phyloP scores from a whole-genome alignment of 2,888 invertebrate species.

The Dione juno region DNA sequence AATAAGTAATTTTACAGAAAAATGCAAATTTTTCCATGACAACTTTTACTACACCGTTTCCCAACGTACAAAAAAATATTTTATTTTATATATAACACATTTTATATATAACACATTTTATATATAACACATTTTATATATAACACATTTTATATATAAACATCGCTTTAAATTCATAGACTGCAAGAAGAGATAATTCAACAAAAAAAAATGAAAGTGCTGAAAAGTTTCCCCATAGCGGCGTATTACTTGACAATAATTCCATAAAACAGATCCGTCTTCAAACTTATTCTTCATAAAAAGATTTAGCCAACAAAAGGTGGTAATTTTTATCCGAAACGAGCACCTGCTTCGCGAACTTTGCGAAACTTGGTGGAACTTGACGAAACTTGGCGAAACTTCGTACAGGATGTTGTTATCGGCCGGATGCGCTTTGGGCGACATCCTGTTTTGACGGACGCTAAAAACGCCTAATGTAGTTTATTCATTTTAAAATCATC shows the following conservation, averaged over 20 bases:
- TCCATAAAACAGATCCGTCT: slow-evolving; percentile 55
- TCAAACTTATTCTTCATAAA: slow-evolving; percentile 62
- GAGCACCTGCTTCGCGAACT: slow-evolving; percentile 76
- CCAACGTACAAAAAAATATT: too few relatives aligned
- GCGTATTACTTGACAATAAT: slow-evolving; percentile 46
- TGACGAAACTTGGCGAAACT: slow-evolving; percentile 61
- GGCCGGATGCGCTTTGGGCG: slow-evolving; percentile 83
- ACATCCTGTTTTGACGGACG: slow-evolving; percentile 80
- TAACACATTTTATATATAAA: neutral
- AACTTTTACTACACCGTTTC: too few relatives aligned
- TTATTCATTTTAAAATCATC: slow-evolving; percentile 38
- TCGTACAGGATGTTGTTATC: slow-evolving; percentile 81
- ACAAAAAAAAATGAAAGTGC: slow-evolving; percentile 12
- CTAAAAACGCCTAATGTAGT: slow-evolving; percentile 59
- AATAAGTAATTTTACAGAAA: too few relatives aligned
- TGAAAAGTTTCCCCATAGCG: slow-evolving; percentile 43
- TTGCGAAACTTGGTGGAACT: slow-evolving; percentile 62
- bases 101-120: too few relatives aligned
- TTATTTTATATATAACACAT: too few relatives aligned
- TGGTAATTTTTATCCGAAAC: slow-evolving; percentile 77
- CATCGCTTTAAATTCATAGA: slow-evolving; percentile 10
- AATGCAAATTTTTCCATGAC: too few relatives aligned
- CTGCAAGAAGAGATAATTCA: slow-evolving; percentile 4
- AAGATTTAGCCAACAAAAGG: slow-evolving; percentile 66
- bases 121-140: too few relatives aligned